Conservation (phyloP, 2,888 invertebrate genomes). For the Ommatoiulus sabulosus region DNA sequence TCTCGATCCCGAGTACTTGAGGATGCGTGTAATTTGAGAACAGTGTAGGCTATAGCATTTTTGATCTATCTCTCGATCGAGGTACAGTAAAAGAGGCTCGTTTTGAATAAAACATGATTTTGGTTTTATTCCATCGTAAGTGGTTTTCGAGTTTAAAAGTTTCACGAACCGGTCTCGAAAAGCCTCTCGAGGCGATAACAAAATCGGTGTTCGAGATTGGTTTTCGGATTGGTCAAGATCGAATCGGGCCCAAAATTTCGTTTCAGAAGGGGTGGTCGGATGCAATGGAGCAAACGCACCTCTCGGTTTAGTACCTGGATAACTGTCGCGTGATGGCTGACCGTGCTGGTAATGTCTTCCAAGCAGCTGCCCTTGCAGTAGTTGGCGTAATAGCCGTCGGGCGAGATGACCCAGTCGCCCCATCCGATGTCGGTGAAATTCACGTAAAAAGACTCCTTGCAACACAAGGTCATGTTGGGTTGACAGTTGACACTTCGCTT, state of each 20-base stretch:
- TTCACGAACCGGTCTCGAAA: not conserved
- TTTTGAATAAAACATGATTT: conserved; percentile 32
- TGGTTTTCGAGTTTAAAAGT: not conserved
- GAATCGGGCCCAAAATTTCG: not conserved
- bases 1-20: not conserved
- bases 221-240: not conserved
- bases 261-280: not conserved
- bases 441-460: conserved; percentile 84
- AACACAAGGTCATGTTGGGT: conserved; percentile 74
- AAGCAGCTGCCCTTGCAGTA: conserved; percentile 87
- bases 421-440: conserved; percentile 87
- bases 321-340: conserved; percentile 78
- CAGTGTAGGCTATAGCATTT: not conserved
- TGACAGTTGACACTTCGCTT: conserved; percentile 72
- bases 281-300: not conserved
- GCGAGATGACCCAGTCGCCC: conserved; percentile 88
- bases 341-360: conserved; percentile 76
- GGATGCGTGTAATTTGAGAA: not conserved
- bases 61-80: not conserved
- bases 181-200: not conserved
- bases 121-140: not conserved
- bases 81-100: not conserved
- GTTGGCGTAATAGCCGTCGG: conserved; percentile 86
- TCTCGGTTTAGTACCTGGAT: conserved; percentile 73
- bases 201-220: not conserved